These are phyloP conservation scores for Fissipunctia ypsillon DNA, from an alignment of 2,888 invertebrate species.

Conservation along the genomic window DNA sequence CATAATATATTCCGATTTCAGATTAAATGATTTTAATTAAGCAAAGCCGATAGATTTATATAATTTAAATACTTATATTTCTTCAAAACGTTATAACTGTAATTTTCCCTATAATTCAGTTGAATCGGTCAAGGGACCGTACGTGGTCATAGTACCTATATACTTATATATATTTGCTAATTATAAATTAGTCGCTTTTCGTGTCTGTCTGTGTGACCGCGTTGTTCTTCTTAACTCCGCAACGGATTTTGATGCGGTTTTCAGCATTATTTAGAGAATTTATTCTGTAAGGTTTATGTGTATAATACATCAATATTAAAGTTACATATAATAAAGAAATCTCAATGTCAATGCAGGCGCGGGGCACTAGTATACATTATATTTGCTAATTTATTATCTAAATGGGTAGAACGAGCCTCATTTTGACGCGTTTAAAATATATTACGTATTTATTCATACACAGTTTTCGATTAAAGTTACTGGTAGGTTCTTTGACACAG, in stretches of 20 bases:
- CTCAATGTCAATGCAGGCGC: too few species aligned
- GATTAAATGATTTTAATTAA: slow-evolving; percentile 88
- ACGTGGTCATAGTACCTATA: slow-evolving; percentile 44
- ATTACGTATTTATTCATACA: slow-evolving; percentile 26
- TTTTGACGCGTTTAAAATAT: slow-evolving; percentile 30
- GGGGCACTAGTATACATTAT: not conserved
- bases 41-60: slow-evolving; percentile 78
- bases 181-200: not conserved
- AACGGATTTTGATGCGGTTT: too few species aligned
- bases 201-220: too few species aligned
- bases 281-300: too few species aligned
- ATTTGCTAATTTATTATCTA: slow-evolving; percentile 53
- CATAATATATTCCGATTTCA: slow-evolving; percentile 87
- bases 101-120: slow-evolving; percentile 68
- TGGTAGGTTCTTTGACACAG: slow-evolving; percentile 44
- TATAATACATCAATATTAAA: too few species aligned
- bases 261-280: too few species aligned
- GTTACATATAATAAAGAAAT: too few species aligned
- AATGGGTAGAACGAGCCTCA: slow-evolving; percentile 37
- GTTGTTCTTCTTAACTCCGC: too few species aligned
- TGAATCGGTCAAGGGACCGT: slow-evolving; percentile 65
- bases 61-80: slow-evolving; percentile 71
- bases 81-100: slow-evolving; percentile 74
- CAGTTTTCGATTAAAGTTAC: slow-evolving; percentile 26
- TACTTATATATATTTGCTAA: slow-evolving; percentile 57